Evolutionary conservation across 2,113 vertebrate genomes (phyloP), one percentile per base, ranked within the genome.

Genomic region (Madoqua kirkii): DNA sequence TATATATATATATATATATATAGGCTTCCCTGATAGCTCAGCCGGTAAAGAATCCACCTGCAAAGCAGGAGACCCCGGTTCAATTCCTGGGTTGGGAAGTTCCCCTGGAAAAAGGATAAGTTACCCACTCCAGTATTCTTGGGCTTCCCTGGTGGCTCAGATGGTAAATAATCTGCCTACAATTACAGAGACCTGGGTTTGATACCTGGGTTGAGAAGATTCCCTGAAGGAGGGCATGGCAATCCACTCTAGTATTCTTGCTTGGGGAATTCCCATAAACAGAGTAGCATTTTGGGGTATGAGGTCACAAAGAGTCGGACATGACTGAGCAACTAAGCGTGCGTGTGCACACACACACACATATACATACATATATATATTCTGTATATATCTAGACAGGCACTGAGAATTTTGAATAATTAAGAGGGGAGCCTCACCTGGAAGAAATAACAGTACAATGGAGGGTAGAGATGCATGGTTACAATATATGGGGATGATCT

Each of bases 301-400:
- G n/a, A 5, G 67, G n/a, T 71, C 19, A 12, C 67, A 36, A 71
- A 71, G 19, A 71, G 19, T 40, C 0, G 10, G n/a, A 36, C 19
- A 36, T 71, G 67, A 40, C 19, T 71, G 19, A 71, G n/a, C 5
- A 11, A 71, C n/a, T 23, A 12, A 71, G 67, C 3, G 0, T 6
- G 5, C 1, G 3, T 2, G 10, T 12, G 1, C n/a, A 40, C 19
- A 40, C 67, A 71, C 64, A 71, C n/a, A 12, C 33, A n/a, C 0
- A n/a, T 3, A 64, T 7, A 64, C 6, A 64, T 8, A 64, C 31
- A 64, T 7, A 71, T 10, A 71, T 81, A 27, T 13, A 78, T 48
- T 85, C 23, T 50, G 6, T 43, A n/a, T 76, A n/a, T n/a, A 10
- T 76, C 23, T 48, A 59, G 16, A 36, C 19, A 54, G 87, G 13